Evolutionary conservation across 2,797 vertebrate species (phyloP), one percentile per base, ranked within the genome.

Genomic region (Malacoctenus gilli): DNA sequence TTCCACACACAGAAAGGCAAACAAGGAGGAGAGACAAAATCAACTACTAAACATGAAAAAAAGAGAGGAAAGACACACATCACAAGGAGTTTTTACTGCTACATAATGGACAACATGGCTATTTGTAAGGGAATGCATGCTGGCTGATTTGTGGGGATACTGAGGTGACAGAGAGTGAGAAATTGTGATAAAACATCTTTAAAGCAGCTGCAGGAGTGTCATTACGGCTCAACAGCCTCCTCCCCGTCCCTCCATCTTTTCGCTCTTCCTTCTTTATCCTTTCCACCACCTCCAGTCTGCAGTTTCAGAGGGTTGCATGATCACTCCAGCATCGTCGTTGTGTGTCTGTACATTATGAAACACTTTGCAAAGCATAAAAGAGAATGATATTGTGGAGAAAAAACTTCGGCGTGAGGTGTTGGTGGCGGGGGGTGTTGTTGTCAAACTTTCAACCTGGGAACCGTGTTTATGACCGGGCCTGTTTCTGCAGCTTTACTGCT

Each of bases 161-260:
- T 72, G 78, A 68, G 37, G 72, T 73, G 55, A 69, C 43, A 69
- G 78, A 71, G 73, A 79, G 36, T 1, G 47, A 52, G 48, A 80
- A 77, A 79, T 75, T 78, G 51, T 61, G 68, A 82, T 75, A 59
- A 87, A 85, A 77, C 48, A 77, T 80, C 86, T 89, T 74, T 66
- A 84, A 87, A 87, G 70, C 82, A 73, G 82, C 82, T 88, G 89
- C 85, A 72, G 74, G 72, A 77, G 68, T 80, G 63, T 84, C 66
- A 72, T 75, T 81, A 72, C 11, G 12, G 30, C 4, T 11, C 9
- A 4, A 49, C 66, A 87, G 85, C 85, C 75, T 72, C 49, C 49
- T 74, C 72, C 81, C 89, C 62, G 68, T 57, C 48, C 34, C 43
- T 51, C 28, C 36, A 28, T 67, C 30, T 71, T 34, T 28, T 38